Base-by-base conservation (phyloP, 23 tunicate species). In the Trididemnum miniatum region DNA sequence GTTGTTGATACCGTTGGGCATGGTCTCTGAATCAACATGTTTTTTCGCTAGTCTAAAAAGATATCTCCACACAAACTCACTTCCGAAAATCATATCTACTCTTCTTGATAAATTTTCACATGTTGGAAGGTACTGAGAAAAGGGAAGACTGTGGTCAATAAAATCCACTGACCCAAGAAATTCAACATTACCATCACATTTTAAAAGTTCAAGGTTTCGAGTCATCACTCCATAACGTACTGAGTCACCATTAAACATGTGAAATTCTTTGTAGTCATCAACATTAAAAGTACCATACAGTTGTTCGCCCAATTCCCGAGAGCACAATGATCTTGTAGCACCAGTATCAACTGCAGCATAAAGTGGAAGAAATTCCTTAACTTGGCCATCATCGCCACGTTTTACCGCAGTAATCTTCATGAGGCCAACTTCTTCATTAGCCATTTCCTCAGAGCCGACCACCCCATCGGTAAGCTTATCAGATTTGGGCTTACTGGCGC, bases 341-440 rank as follows among this genome's bases (percentile, higher is more conserved):
- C 75, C 75, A 31, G 75, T 67, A 24, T 32, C 75, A 9, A 67
- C 32, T 20, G 75, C 75, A 12, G 75, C 75, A 33, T 31, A 31
- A 38, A 30, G 25, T 67, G 67, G 26, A n/a, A 62, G 12, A 44
- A 44, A 44, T 9, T 44, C 54, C 12, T 44, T 44, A 44, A 44
- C 12, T 44, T 44, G 54, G 54, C 54, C 54, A 44, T 44, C 15
- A 15, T 44, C 9, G 54, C 12, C 54, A 44, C 15, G 9, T 44
- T 15, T 44, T 44, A 44, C 54, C 15, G 67, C 67, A 62, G 67
- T 62, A 24, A 62, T 3, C 4, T 20, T 62, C 67, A 62, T 62
- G 15, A 62, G 29, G 29, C 29, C 67, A 24, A 12, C n/a, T 62
- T 62, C 5, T 5, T 22, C 67, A 12, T 20, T 62, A 22, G 67